Evolutionary conservation across 2,888 invertebrate genomes (phyloP).

Genomic region (Xiphydria camelus): DNA sequence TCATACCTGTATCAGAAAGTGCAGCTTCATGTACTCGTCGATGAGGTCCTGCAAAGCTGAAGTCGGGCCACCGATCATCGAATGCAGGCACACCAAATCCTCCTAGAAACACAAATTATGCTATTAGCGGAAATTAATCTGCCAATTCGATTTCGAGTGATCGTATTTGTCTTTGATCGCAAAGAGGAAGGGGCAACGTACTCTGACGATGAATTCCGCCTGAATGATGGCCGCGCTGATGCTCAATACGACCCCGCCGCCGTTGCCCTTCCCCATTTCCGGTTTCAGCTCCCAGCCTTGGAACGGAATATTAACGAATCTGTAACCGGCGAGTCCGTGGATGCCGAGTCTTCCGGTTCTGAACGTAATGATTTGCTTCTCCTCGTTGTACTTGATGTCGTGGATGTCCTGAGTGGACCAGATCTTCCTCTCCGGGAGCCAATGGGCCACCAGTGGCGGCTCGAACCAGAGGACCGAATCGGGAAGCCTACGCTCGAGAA

Average conservation of each 20-base stretch:
- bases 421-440: constrained; percentile 62
- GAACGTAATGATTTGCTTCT: constrained; percentile 77
- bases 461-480: constrained; percentile 77
- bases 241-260: constrained; percentile 56
- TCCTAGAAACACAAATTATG: constrained; percentile 42
- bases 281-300: constrained; percentile 86
- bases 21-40: constrained; percentile 65
- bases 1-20: constrained; percentile 65
- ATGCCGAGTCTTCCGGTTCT: constrained; percentile 70
- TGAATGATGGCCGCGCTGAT: constrained; percentile 64
- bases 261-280: constrained; percentile 58
- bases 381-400: constrained; percentile 83
- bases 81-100: constrained; percentile 55
- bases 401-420: constrained; percentile 78
- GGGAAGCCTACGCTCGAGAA: constrained; percentile 66
- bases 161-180: background rate
- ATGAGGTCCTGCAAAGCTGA: constrained; percentile 65
- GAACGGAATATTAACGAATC: constrained; percentile 80
- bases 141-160: constrained; percentile 6
- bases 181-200: constrained; percentile 23
- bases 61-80: constrained; percentile 61
- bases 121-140: too few relatives aligned
- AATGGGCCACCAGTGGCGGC: constrained; percentile 75
- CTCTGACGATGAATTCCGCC: constrained; percentile 62
- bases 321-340: constrained; percentile 70